phyloP scores from a whole-genome alignment of 1,140 invertebrate species.

The Spodoptera litura region DNA sequence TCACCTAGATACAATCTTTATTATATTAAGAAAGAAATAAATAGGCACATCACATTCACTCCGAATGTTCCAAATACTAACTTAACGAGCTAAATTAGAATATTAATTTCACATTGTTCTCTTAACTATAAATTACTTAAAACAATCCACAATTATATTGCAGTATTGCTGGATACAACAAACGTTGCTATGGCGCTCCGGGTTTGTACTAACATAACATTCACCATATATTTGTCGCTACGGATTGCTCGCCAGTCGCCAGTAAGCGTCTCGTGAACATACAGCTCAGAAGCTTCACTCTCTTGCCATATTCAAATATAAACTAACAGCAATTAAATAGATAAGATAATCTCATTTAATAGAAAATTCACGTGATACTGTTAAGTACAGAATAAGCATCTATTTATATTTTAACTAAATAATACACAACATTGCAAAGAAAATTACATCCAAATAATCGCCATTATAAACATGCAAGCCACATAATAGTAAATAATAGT shows the following conservation, averaged over 20 bases:
- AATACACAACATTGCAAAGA: constrained; percentile 49
- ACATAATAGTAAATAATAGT: constrained; percentile 37
- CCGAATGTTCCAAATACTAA: constrained; percentile 71
- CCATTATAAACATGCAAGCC: constrained; percentile 45
- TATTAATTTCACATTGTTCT: constrained; percentile 65
- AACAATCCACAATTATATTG: constrained; percentile 77
- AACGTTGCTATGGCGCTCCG: constrained; percentile 73
- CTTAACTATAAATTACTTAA: constrained; percentile 64
- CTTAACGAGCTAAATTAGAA: constrained; percentile 70
- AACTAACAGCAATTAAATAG: constrained; percentile 38
- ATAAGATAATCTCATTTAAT: constrained; percentile 43
- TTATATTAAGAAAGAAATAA: constrained; percentile 77
- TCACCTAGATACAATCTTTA: constrained; percentile 76
- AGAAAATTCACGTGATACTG: constrained; percentile 39
- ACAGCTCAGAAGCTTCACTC: not conserved
- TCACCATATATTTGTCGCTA: constrained; percentile 15
- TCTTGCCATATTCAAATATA: constrained; percentile 20
- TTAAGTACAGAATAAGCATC: constrained; percentile 48
- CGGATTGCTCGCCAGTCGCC: not conserved
- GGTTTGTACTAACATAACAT: constrained; percentile 75
- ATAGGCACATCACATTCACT: constrained; percentile 82
- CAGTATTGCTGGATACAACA: constrained; percentile 68
- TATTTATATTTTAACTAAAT: constrained; percentile 43
- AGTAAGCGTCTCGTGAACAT: constrained; percentile 1
- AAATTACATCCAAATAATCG: constrained; percentile 53